Base-by-base conservation (phyloP, 1,140 invertebrate species). In the Saccostrea cuccullata region DNA sequence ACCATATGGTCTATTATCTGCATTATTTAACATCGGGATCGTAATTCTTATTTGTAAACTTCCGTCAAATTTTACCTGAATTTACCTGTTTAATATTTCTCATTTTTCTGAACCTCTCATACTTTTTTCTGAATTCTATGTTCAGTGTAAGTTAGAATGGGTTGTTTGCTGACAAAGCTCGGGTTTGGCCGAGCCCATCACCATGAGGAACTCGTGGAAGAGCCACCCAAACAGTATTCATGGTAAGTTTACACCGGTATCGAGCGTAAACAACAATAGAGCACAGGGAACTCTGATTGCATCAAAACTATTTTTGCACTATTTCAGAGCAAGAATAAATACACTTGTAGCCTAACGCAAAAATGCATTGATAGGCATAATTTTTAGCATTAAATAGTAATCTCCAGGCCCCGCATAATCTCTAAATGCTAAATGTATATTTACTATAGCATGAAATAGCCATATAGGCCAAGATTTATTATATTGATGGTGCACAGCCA, bases 121-220 rank as follows among this genome's bases (percentile, higher is more conserved):
- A 11, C 4, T 36, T 77, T 77, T 36, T 13, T 26, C 70, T 26
- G 23, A 30, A 30, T 26, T 77, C 13, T 30, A 77, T 77, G 70
- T 77, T 30, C 13, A 15, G 30, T 13, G 1, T 77, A 26, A 77
- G 26, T 30, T 30, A 90, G 82, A 83, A 90, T 90, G 89, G 89
- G 89, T 83, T 90, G 89, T 90, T 84, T 90, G 86, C 87, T 88
- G 73, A 86, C 89, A 82, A 88, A 88, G 55, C 84, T 90, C 47
- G 55, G 83, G 12, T 86, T 87, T 23, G 60, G 86, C n/a, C 56
- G 77, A n/a, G 47, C 82, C 55, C 87, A 30, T 55, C 87, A 86
- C 26, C 89, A 88, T 23, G 89, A 90, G 70, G 83, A 90, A 67
- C 70, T 90, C 64, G 87, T 86, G 47, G 89, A 90, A 47, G 89